Evolutionary conservation across 1,140 invertebrate genomes (phyloP), one percentile per base, ranked within the genome.

Genomic region (Globodera rostochiensis): DNA sequence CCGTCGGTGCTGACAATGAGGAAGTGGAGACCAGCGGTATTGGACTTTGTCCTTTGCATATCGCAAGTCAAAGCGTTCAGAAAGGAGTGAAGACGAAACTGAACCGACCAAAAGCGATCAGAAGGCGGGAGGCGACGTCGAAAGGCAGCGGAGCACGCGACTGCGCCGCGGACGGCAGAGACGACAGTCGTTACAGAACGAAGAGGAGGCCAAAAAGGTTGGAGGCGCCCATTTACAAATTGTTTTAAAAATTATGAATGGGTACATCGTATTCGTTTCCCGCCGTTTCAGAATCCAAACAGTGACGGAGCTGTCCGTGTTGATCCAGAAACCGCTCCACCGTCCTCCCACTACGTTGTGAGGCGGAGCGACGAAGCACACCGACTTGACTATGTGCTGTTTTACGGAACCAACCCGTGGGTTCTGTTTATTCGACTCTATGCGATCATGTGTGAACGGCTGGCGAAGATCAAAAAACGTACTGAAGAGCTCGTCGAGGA

Each of bases 351-450:
- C 2, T 19, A 15, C 19, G 57, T 64, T 6, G 57, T 64, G 13
- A 13, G 57, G 19, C 57, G 6, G 11, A 64, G 25, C 21, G 21
- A 9, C 71, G 80, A 74, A n/a, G 64, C 67, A 73, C 53, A 77
- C 21, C 21, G 71, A 47, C 46, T 74, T 8, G 53, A 25, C 25
- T 82, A 82, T 49, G 50, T 74, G n/a, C 69, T 95, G n/a, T 95
- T 95, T 87, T 94, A 94, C 92, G 94, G 93, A 81, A 95, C 95
- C 90, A 95, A 95, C 88, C 94, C 94, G 89, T 97, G 95, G 95
- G 96, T 96, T 90, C 93, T 98, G 66, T 98, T 98, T 90, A 92
- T 98, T 86, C 93, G 97, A 79, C 92, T 98, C 82, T 96, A 99
- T 91, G 95, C 96, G 75, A 95, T 98, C 78, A 91, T 98, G 49